These are phyloP conservation scores for Progne subis DNA, from an alignment of 2,113 vertebrate genomes.

Conservation along the genomic window DNA sequence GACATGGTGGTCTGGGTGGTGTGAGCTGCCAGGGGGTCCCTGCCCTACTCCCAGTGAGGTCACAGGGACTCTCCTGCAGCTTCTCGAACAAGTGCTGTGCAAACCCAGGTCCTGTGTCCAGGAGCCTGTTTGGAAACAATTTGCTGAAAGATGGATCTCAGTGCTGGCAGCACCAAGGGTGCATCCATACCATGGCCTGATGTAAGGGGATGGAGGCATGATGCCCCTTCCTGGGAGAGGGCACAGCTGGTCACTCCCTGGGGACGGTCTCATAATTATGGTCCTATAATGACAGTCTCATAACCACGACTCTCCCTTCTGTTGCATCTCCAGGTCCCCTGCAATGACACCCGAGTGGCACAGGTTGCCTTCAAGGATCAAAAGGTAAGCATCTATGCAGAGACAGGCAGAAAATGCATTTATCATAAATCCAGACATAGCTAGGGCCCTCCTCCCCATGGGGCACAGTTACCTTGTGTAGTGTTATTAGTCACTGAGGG, in stretches of 20 bases:
- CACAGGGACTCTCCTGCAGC: background rate
- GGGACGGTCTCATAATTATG: background rate
- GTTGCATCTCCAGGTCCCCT: conserved; percentile 7
- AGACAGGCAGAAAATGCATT: accelerated
- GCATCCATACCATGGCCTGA: accelerated
- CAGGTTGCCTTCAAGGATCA: background rate
- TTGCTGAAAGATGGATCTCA: background rate
- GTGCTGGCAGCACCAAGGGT: background rate
- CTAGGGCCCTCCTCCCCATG: accelerated
- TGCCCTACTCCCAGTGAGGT: background rate
- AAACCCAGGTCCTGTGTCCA: background rate
- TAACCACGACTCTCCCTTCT: background rate
- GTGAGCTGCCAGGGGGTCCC: accelerated
- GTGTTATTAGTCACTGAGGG: background rate
- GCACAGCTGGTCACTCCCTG: accelerated
- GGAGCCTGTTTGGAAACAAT: background rate
- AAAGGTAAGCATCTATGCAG: background rate
- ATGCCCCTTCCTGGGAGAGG: background rate
- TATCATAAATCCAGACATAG: accelerated
- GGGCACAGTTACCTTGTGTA: background rate
- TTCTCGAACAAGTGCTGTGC: background rate
- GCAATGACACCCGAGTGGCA: conserved; percentile 56
- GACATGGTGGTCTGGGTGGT: accelerated
- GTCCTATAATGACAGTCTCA: accelerated
- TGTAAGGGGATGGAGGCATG: accelerated